Evolutionary conservation across 2,888 invertebrate species (phyloP).

Genomic region (Gibbula magus): DNA sequence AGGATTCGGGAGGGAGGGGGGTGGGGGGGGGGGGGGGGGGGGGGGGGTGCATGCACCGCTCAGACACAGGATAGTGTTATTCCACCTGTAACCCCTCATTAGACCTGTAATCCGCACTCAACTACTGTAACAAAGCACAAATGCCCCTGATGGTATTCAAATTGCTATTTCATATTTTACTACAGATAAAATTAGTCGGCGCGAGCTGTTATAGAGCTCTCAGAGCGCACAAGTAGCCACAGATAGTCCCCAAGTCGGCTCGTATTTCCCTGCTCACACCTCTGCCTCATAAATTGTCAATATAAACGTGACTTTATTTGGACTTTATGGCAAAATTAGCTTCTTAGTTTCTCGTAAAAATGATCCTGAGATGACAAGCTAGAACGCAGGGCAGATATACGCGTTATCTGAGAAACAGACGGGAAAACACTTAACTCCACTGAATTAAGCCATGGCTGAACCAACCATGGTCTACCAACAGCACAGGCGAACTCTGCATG

Average conservation of each 20-base stretch:
- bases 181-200: background rate
- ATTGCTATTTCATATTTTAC: background rate
- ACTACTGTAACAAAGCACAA: background rate
- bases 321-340: background rate
- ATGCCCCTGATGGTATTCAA: background rate
- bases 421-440: too few species aligned
- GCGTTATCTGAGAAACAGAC: too few species aligned
- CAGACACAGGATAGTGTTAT: background rate
- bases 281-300: background rate
- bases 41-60: background rate
- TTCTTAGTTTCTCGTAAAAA: conserved; percentile 3
- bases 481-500: too few species aligned
- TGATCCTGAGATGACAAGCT: background rate
- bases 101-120: background rate
- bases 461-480: too few species aligned
- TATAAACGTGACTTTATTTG: background rate
- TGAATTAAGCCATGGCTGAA: too few species aligned
- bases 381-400: too few species aligned
- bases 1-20: background rate
- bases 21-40: background rate
- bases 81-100: background rate
- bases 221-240: background rate
- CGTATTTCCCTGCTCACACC: background rate
- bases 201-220: background rate
- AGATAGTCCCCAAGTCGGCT: background rate